Evolutionary conservation across 2,113 vertebrate genomes (phyloP).

Genomic region (Podarcis raffonei): DNA sequence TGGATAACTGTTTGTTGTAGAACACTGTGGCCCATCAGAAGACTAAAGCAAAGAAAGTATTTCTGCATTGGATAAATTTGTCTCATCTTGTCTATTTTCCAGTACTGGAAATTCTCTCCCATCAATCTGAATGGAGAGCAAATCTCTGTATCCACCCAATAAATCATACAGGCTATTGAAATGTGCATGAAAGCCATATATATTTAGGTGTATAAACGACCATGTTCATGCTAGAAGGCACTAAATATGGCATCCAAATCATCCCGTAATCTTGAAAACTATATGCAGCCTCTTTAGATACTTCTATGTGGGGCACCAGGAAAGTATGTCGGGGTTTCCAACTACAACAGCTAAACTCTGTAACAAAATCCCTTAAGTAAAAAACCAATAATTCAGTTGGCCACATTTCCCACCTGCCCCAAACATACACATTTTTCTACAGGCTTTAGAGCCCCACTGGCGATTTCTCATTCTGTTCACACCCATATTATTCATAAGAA

Average conservation of each 20-base stretch:
- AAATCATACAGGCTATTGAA: neutral
- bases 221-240: neutral
- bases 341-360: neutral
- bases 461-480: neutral
- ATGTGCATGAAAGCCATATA: neutral
- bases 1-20: neutral
- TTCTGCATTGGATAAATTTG: neutral
- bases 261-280: neutral
- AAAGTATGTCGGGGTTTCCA: neutral
- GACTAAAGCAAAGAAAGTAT: neutral
- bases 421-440: neutral
- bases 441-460: neutral
- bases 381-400: neutral
- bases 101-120: neutral
- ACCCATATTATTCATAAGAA: neutral
- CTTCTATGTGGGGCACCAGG: neutral
- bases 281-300: neutral
- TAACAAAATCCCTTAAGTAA: neutral
- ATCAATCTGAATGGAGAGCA: neutral
- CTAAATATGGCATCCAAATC: neutral
- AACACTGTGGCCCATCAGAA: neutral
- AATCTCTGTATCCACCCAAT: neutral
- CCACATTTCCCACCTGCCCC: neutral
- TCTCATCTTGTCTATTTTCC: neutral
- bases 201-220: neutral